Evolutionary conservation across 2,113 vertebrate genomes (phyloP), one percentile per base, ranked within the genome.

Genomic region (Psammodynastes pulverulentus): DNA sequence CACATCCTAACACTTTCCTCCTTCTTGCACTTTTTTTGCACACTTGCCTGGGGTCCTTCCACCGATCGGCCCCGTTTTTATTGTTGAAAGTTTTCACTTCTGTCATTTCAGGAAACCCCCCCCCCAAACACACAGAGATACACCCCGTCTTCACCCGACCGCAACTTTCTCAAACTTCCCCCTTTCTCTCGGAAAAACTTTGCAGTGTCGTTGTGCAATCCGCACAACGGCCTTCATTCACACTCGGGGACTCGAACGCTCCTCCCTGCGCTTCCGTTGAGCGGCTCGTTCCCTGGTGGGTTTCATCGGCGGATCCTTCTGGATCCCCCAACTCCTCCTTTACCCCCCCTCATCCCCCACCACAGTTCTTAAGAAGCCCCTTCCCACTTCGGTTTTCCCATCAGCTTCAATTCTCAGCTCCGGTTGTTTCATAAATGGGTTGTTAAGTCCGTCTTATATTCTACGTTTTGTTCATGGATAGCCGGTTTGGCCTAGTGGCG

Each of bases 231-330:
- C 5, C 3, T 34, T 34, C 29, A 72, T 72, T 72, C 13, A 15
- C 5, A 0, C n/a, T 1, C 0, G 2, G 2, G 62, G n/a, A 72
- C 62, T 29, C 5, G 13, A 34, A 34, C 13, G 2, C 4, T 1
- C 29, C 10, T 13, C 10, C 13, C 1, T 34, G 62, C 13, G 2
- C n/a, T 34, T 17, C 62, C 62, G 4, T 13, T n/a, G 29, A 0
- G 58, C 13, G 58, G 29, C 26, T n/a, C 29, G 10, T 34, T 15
- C 13, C 62, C 62, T 34, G 34, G 12, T 34, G 62, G 4, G 12
- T 67, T 72, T 34, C 5, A 1, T 72, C 62, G 2, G 34, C 3
- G 3, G 79, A 5, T 9, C 8, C 7, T 84, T 19, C 39, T 6
- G 13, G 19, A 26, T 39, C 6, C 79, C 19, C 17, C 79, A 1